Evolutionary conservation across 2,797 vertebrate genomes (phyloP), one percentile per base, ranked within the genome.

Genomic region (Prionace glauca): DNA sequence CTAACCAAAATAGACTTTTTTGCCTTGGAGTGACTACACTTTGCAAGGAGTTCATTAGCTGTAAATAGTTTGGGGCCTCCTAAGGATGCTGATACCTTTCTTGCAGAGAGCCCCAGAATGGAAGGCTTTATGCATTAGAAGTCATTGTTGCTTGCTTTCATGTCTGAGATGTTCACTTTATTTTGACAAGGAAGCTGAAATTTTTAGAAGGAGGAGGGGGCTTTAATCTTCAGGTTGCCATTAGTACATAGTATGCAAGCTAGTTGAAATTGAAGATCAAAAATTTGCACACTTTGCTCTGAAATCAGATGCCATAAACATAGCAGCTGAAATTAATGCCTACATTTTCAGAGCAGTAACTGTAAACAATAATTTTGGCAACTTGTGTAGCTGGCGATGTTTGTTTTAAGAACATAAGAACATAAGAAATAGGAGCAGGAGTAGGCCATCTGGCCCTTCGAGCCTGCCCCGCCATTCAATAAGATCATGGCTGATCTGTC

Each of bases 321-420:
- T 71, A 56, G 45, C 45, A n/a, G 26, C 74, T 94, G 93, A 94
- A 94, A 26, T 94, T 29, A 56, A 14, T 56, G 24, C 4, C 11
- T 69, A 91, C 32, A 67, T 67, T 91, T 62, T 91, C n/a, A 20
- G 81, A 84, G 32, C 16, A 41, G 65, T 92, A 69, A 41, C 22
- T 92, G 9, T 62, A 62, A 90, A 69, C 62, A 92, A 24, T 67
- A 92, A 67, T 92, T 92, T 92, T 92, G n/a, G 67, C 36, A n/a
- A 3, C 32, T 92, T 69, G 18, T 41, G 65, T 69, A 36, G 60
- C 29, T 62, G 87, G 56, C 32, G 32, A 56, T n/a, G 20, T 67
- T 91, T 65, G 32, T 92, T 50, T 41, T 9, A 92, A 41, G n/a
- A n/a, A n/a, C n/a, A n/a, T n/a, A n/a, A n/a, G n/a, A n/a, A n/a